A percentile compares a stretch with the other conserved stretches of the same genome.
Evolutionary conservation across 2,888 invertebrate species (phyloP).

Genomic region (Athrips mouffetella): DNA sequence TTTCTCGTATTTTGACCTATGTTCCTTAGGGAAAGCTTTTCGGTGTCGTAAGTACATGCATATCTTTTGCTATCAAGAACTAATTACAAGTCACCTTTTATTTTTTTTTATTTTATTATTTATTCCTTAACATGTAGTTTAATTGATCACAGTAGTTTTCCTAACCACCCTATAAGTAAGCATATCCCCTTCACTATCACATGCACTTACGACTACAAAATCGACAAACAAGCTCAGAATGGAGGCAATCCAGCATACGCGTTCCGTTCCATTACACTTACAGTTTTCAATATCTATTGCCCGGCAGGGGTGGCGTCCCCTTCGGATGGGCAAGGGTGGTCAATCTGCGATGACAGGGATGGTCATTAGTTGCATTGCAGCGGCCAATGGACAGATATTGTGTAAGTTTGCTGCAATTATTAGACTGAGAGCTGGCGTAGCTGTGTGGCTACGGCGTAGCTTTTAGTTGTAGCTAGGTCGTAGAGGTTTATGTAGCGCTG

Average conservation of each 20-base stretch:
- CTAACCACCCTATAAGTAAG: too few relatives aligned
- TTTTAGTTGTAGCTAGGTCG: not conserved
- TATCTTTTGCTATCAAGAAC: too few relatives aligned
- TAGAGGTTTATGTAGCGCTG: too few relatives aligned
- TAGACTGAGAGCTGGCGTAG: conserved; percentile 10
- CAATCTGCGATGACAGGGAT: conserved; percentile 6
- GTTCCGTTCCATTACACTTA: conserved; percentile 19
- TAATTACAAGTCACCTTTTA: too few relatives aligned
- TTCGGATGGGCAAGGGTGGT: not conserved
- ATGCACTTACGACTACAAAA: conserved; percentile 4
- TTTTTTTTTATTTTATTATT: too few relatives aligned
- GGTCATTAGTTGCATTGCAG: conserved; percentile 21
- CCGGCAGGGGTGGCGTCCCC: not conserved
- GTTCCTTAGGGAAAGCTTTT: too few relatives aligned
- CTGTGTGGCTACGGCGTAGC: not conserved
- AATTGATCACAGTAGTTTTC: too few relatives aligned
- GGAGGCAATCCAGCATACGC: not conserved
- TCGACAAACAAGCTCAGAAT: conserved; percentile 2
- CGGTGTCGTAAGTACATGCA: too few relatives aligned
- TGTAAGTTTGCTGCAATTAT: conserved; percentile 21
- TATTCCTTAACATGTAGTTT: too few relatives aligned
- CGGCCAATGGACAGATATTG: conserved; percentile 15
- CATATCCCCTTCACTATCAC: not conserved
- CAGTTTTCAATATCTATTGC: conserved; percentile 17
- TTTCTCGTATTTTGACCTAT: too few relatives aligned